These are phyloP conservation scores for Drosophila percnosoma DNA, from an alignment of 2,888 invertebrate genomes.

Conservation along the genomic window DNA sequence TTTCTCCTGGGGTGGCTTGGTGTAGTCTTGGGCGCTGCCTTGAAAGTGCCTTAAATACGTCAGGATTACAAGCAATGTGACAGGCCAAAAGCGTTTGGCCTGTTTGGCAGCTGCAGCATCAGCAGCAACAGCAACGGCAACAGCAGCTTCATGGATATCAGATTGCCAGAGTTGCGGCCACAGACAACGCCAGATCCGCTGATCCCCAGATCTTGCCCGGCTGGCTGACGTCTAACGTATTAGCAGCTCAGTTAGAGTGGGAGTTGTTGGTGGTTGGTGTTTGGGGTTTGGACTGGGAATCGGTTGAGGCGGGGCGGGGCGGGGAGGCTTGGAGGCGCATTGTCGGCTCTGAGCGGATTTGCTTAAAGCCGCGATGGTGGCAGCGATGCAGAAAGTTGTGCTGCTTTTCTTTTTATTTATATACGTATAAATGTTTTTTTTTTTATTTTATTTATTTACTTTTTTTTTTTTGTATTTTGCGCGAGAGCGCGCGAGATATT, in stretches of 20 bases:
- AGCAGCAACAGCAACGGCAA: conserved; percentile 36
- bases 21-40: conserved; percentile 1
- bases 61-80: conserved; percentile 50
- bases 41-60: conserved; percentile 28
- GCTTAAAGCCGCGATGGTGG: conserved; percentile 64
- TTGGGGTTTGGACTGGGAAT: neutral
- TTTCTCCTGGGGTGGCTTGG: conserved; percentile 13
- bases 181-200: conserved; percentile 16
- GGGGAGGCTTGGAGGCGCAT: conserved; percentile 9
- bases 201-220: conserved; percentile 21
- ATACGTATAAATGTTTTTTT: neutral
- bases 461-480: conserved; percentile 11
- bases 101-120: conserved; percentile 35
- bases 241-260: conserved; percentile 51
- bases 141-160: conserved; percentile 53
- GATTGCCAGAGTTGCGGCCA: conserved; percentile 51
- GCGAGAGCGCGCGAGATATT: conserved; percentile 67
- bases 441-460: conserved; percentile 37
- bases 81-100: conserved; percentile 41
- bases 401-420: conserved; percentile 63
- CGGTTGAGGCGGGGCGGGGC: conserved; percentile 3
- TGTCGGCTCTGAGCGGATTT: conserved; percentile 68
- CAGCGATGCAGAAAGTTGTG: conserved; percentile 75
- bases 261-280: conserved; percentile 23
- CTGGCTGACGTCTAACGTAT: conserved; percentile 47